A percentile compares a stretch with the other conserved stretches of the same genome.
These are phyloP conservation scores for Gastrophryne carolinensis DNA, from an alignment of 2,797 vertebrate species.

Conservation along the genomic window DNA sequence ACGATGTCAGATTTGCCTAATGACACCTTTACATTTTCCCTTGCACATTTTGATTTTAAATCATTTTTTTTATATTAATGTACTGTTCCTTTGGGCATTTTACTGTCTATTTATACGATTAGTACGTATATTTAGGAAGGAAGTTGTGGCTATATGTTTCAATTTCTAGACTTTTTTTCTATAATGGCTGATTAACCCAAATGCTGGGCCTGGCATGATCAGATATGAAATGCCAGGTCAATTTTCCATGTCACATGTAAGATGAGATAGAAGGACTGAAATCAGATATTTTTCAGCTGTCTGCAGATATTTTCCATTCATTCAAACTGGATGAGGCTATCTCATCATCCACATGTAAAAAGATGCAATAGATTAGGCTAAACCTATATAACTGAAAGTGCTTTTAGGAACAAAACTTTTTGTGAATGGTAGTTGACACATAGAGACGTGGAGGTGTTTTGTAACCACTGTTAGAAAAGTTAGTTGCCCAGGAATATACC, in stretches of 20 bases:
- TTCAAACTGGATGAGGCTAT: not conserved
- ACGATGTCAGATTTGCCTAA: too few species aligned
- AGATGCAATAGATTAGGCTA: not conserved
- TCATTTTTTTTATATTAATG: too few species aligned
- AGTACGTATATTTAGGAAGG: too few species aligned
- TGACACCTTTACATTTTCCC: too few species aligned
- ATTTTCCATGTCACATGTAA: slow-evolving; percentile 13
- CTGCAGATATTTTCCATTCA: slow-evolving; percentile 5
- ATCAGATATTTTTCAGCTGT: slow-evolving; percentile 22
- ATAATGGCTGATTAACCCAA: too few species aligned
- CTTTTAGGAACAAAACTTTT: not conserved
- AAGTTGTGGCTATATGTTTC: too few species aligned
- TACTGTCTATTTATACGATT: too few species aligned
- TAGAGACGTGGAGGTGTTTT: not conserved
- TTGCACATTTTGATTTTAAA: too few species aligned
- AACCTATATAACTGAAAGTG: not conserved
- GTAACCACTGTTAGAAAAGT: not conserved
- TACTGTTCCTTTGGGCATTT: too few species aligned
- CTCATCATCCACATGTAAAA: not conserved
- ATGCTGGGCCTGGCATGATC: not conserved
- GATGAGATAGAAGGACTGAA: slow-evolving; percentile 3
- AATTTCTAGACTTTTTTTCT: too few species aligned
- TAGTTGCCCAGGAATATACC: too few species aligned
- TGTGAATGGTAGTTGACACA: not conserved
- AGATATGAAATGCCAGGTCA: slow-evolving; percentile 10